These are phyloP conservation scores for Sitta europaea DNA, from an alignment of 2,113 vertebrate species.

Conservation along the genomic window DNA sequence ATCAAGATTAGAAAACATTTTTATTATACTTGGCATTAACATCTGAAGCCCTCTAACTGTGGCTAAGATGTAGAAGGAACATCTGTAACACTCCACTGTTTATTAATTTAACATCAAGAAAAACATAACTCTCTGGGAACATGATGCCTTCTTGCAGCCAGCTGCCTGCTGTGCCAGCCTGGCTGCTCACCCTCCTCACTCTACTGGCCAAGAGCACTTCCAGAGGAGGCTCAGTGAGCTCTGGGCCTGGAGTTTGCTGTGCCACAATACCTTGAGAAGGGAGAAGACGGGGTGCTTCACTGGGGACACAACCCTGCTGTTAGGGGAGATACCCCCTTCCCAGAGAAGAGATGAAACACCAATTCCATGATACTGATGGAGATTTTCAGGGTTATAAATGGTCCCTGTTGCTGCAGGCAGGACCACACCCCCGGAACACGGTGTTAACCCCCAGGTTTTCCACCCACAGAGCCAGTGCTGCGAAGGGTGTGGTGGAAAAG, in stretches of 20 bases:
- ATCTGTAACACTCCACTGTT: neutral
- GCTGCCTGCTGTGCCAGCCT: neutral
- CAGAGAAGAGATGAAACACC: neutral
- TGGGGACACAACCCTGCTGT: neutral
- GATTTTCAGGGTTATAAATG: neutral
- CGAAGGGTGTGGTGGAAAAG: rapidly evolving
- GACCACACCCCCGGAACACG: rapidly evolving
- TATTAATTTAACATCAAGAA: neutral
- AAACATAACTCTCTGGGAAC: neutral
- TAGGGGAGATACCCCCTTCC: rapidly evolving
- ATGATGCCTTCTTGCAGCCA: neutral
- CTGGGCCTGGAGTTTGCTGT: neutral
- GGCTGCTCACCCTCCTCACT: neutral
- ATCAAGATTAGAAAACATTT: neutral
- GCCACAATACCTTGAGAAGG: neutral
- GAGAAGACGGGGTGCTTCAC: neutral
- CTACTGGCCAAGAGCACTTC: neutral
- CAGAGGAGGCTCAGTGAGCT: neutral
- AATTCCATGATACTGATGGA: rapidly evolving
- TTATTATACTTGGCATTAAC: neutral
- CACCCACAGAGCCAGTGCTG: neutral
- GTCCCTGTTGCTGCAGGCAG: no score
- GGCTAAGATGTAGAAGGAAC: neutral
- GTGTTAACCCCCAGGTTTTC: rapidly evolving
- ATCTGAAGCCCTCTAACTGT: neutral